Evolutionary conservation across 2,888 invertebrate species (phyloP).

Genomic region (Amblyjoppa proteus): DNA sequence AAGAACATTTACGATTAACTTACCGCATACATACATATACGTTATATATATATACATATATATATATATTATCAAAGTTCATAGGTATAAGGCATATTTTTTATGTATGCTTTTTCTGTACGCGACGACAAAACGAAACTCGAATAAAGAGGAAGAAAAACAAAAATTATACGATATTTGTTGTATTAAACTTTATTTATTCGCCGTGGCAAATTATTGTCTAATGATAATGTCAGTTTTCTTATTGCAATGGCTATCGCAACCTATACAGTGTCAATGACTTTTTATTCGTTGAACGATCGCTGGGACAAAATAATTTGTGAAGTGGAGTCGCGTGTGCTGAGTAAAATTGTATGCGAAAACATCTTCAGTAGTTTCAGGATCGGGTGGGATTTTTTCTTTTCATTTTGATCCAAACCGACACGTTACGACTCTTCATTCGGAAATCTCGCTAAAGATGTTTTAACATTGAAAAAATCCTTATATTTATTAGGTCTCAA

Average conservation of each 20-base stretch:
- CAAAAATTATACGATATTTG: not conserved
- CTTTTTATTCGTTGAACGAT: not conserved
- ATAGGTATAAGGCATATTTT: conserved; percentile 84
- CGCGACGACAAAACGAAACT: conserved; percentile 79
- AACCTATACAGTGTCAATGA: not conserved
- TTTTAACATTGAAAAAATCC: not conserved
- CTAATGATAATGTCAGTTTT: conserved; percentile 4
- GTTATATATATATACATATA: conserved; percentile 60
- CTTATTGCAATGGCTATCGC: not conserved
- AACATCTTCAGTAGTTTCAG: too few relatives aligned
- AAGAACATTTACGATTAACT: conserved; percentile 64
- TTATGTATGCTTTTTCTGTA: conserved; percentile 85
- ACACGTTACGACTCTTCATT: too few relatives aligned
- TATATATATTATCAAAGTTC: conserved; percentile 74
- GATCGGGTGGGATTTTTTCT: too few relatives aligned
- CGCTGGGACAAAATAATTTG: not conserved
- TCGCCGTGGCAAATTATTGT: conserved; percentile 39
- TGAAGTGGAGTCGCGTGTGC: too few relatives aligned
- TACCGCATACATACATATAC: conserved; percentile 54
- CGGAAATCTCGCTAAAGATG: too few relatives aligned
- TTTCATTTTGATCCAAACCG: too few relatives aligned
- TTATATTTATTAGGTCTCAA: not conserved
- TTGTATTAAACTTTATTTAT: conserved; percentile 40
- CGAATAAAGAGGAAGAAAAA: conserved; percentile 67
- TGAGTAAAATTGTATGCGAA: too few relatives aligned